Evolutionary conservation across 2,797 vertebrate species (phyloP), one percentile per base, ranked within the genome.

Genomic region (Phaenicophaeus curvirostris): DNA sequence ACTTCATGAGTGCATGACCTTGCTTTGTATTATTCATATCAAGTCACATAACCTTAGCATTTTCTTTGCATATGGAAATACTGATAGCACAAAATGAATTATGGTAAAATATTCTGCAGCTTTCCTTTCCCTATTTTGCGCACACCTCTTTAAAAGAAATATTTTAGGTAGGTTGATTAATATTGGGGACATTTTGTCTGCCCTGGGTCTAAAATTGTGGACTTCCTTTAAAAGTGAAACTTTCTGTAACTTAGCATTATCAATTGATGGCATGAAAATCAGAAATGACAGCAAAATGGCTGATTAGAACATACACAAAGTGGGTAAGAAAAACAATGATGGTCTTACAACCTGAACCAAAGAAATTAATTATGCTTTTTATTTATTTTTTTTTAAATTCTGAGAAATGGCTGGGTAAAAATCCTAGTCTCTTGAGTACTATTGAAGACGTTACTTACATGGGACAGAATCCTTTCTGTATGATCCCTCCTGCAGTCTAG

Each of bases 101-200:
- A 35, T 0, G 1, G 33, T 66, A 7, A 83, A 77, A 44, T 27
- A 41, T 3, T 54, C 46, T 3, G 1, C 5, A 61, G 30, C 10
- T 71, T 83, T 71, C 5, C 10, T 37, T 87, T 59, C 15, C 17
- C 9, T 17, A 8, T 24, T 82, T 6, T 72, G 21, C 16, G 61
- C 11, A 18, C 57, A 19, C 15, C 67, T 72, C 7, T 87, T 54
- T n/a, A 48, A 37, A 80, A 59, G 0, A 61, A 65, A 25, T 48
- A 51, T 28, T 78, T 83, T 19, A 27, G 15, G 24, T 37, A 55
- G 28, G 28, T 48, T 72, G 7, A 41, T 44, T 68, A 17, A 27
- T 13, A 4, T 25, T 68, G 44, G 75, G 13, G 27, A 14, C 89
- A 39, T 46, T 78, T 88, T 53, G 20, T 28, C 30, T 74, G 24